Percentiles rank a stretch among this genome's conserved stretches.
phyloP scores from a whole-genome alignment of 2,113 vertebrate species.

The Alligator mississippiensis region DNA sequence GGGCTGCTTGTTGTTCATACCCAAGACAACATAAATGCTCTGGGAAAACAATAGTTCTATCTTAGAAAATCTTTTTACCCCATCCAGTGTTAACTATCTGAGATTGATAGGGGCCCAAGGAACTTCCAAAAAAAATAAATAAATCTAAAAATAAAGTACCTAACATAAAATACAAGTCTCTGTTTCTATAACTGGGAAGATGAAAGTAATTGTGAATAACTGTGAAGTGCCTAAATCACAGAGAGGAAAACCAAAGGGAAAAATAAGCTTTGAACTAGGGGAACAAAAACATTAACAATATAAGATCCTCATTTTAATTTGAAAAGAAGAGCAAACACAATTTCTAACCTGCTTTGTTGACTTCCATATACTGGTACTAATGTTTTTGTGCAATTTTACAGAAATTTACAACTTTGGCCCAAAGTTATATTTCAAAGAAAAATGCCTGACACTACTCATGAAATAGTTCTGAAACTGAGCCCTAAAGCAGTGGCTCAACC shows the following conservation, averaged over 20 bases:
- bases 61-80: background rate
- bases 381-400: background rate
- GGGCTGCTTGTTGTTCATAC: no score
- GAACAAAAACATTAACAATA: background rate
- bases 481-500: no score
- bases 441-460: no score
- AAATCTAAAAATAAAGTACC: background rate
- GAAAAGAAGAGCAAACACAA: background rate
- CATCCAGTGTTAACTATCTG: background rate
- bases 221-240: background rate
- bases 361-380: fast-evolving
- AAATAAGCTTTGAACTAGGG: background rate
- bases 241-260: background rate
- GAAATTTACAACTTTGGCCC: background rate
- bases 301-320: background rate
- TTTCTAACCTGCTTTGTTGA: background rate
- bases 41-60: background rate
- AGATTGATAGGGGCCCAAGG: background rate
- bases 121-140: background rate
- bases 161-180: background rate
- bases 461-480: no score
- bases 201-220: background rate
- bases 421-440: background rate
- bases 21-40: background rate
- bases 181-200: background rate